Evolutionary conservation across 2,113 vertebrate species (phyloP).

Genomic region (Xiphophorus maculatus): DNA sequence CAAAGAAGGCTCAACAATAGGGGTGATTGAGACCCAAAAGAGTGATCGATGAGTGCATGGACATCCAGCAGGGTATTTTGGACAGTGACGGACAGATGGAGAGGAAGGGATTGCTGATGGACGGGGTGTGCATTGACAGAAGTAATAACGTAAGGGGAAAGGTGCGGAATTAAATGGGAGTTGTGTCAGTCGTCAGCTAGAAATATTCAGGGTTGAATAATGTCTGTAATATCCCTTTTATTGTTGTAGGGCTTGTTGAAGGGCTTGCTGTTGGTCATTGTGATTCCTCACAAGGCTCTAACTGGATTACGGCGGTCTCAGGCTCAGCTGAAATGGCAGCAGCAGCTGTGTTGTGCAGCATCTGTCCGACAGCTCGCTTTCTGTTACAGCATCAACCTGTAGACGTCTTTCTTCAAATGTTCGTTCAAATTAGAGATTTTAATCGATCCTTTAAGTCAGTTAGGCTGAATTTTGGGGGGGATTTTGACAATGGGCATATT

Average conservation of each 20-base stretch:
- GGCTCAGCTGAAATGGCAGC: constrained; percentile 59
- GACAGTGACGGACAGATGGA: constrained; percentile 61
- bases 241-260: constrained; percentile 68
- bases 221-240: constrained; percentile 76
- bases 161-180: constrained; percentile 24
- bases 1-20: constrained; percentile 22
- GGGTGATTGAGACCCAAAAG: constrained; percentile 30
- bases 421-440: background rate
- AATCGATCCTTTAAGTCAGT: background rate
- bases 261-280: constrained; percentile 65
- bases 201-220: constrained; percentile 56
- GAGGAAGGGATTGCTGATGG: constrained; percentile 30
- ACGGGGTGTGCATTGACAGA: constrained; percentile 28
- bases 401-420: background rate
- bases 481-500: constrained; percentile 14
- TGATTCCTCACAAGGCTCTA: constrained; percentile 75
- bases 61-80: constrained; percentile 46
- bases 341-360: constrained; percentile 63
- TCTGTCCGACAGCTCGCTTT: constrained; percentile 37
- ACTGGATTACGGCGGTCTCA: constrained; percentile 70
- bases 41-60: constrained; percentile 44
- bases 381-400: constrained; percentile 35
- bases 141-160: constrained; percentile 48
- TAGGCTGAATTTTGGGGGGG: constrained; percentile 8
- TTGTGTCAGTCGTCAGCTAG: constrained; percentile 30